Percentiles rank a stretch among this genome's conserved stretches.
These are phyloP conservation scores for Elymnias hypermnestra DNA, from an alignment of 1,140 invertebrate genomes.

Conservation along the genomic window DNA sequence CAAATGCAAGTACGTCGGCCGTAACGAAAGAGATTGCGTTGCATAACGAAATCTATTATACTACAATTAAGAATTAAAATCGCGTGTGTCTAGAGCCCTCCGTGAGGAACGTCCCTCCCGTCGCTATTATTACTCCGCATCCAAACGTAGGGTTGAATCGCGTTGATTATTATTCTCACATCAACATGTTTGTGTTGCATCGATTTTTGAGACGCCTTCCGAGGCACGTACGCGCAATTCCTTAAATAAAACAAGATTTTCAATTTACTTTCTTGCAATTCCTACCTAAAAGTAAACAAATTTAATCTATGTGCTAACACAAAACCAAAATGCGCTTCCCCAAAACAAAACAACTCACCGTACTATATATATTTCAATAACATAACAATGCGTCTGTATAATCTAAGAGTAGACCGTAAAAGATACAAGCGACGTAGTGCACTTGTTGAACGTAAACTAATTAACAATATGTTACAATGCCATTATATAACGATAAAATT, in stretches of 20 bases:
- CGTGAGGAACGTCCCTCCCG: slow-evolving; percentile 21
- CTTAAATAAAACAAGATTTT: slow-evolving; percentile 10
- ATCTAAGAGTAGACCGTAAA: too few relatives aligned
- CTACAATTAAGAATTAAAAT: slow-evolving; percentile 7
- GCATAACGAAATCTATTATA: slow-evolving; percentile 8
- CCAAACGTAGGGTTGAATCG: slow-evolving; percentile 45
- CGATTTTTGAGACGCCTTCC: slow-evolving; percentile 53
- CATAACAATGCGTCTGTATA: too few relatives aligned
- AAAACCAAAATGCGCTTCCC: too few relatives aligned
- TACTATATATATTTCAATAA: too few relatives aligned
- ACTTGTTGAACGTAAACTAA: too few relatives aligned
- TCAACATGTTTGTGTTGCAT: slow-evolving; percentile 68
- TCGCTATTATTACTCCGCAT: slow-evolving; percentile 55
- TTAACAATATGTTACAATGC: too few relatives aligned
- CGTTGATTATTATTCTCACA: slow-evolving; percentile 68
- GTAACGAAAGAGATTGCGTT: neutral
- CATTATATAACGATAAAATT: too few relatives aligned
- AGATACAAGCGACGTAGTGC: too few relatives aligned
- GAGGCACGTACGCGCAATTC: slow-evolving; percentile 21
- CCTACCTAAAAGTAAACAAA: too few relatives aligned
- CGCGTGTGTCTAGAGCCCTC: slow-evolving; percentile 8
- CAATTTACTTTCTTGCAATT: neutral
- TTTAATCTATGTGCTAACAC: too few relatives aligned
- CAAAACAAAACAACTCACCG: too few relatives aligned
- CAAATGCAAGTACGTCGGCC: slow-evolving; percentile 33